phyloP scores from a whole-genome alignment of 2,113 vertebrate species.

The Cyanocitta stelleri region DNA sequence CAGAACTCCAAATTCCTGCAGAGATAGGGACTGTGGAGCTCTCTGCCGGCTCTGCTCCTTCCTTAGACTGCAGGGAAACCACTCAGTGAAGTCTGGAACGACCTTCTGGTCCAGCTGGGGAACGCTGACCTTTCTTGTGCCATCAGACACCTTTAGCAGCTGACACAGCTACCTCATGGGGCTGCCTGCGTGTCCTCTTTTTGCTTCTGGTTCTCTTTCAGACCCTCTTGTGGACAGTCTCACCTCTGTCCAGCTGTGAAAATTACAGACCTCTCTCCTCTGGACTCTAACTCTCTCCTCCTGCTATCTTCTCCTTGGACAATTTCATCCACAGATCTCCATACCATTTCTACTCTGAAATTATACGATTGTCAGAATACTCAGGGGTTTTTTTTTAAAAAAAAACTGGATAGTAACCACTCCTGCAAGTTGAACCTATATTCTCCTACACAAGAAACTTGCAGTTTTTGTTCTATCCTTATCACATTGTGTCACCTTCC shows the following conservation, averaged over 20 bases:
- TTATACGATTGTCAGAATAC: neutral
- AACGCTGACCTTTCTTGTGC: neutral
- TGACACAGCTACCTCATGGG: neutral
- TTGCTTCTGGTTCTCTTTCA: neutral
- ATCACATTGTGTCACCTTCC: neutral
- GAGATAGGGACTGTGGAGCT: fast-evolving
- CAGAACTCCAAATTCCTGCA: neutral
- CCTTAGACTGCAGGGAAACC: neutral
- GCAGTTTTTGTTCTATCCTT: neutral
- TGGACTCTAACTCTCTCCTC: neutral
- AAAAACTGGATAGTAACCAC: neutral
- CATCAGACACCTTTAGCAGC: neutral
- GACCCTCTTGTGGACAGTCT: neutral
- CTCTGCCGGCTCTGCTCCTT: fast-evolving
- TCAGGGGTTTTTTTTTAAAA: fast-evolving
- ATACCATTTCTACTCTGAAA: neutral
- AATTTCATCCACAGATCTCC: neutral
- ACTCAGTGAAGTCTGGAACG: too few species aligned
- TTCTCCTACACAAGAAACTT: neutral
- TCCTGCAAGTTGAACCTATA: neutral
- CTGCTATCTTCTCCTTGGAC: neutral
- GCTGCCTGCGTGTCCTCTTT: neutral
- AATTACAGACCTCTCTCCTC: neutral
- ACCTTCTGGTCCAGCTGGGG: neutral
- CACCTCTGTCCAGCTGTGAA: neutral